phyloP scores from a whole-genome alignment of 2,888 invertebrate species.

The Agrilus cyanescens region DNA sequence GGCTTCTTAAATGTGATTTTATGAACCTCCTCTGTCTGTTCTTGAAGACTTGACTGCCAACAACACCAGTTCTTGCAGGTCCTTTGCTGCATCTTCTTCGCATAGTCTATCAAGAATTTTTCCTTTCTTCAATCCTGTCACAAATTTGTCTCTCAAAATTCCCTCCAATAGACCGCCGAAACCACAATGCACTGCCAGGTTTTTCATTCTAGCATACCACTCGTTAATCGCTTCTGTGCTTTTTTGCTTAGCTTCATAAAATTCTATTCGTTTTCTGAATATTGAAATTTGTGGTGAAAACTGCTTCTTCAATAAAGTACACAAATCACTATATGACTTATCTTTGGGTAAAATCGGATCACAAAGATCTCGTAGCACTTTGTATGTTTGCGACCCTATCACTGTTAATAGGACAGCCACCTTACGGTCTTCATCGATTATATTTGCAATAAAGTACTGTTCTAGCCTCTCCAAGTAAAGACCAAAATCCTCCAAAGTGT shows the following conservation, averaged over 20 bases:
- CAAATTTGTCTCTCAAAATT: background rate
- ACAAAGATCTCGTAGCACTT: constrained; percentile 13
- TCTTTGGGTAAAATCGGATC: constrained; percentile 13
- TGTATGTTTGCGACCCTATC: constrained; percentile 10
- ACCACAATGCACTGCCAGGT: background rate
- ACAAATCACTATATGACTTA: no score
- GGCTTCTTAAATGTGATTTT: background rate
- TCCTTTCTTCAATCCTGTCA: constrained; percentile 1
- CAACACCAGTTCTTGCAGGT: background rate
- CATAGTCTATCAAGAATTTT: background rate
- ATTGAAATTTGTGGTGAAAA: background rate
- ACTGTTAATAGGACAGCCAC: constrained; percentile 13
- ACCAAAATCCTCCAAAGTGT: no score
- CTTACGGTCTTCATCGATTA: constrained; percentile 11
- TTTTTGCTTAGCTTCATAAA: constrained; percentile 1
- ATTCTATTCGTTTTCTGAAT: constrained; percentile 4
- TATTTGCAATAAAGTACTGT: constrained; percentile 15
- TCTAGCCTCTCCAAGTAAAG: constrained; percentile 17
- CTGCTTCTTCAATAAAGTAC: constrained; percentile 5
- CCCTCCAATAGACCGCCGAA: background rate
- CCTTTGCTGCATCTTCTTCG: background rate
- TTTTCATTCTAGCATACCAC: constrained; percentile 3
- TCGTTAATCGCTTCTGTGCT: background rate
- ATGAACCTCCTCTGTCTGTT: background rate
- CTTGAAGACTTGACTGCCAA: no score